Base-by-base conservation (phyloP, 2,888 invertebrate species). In the Mesoligia furuncula region DNA sequence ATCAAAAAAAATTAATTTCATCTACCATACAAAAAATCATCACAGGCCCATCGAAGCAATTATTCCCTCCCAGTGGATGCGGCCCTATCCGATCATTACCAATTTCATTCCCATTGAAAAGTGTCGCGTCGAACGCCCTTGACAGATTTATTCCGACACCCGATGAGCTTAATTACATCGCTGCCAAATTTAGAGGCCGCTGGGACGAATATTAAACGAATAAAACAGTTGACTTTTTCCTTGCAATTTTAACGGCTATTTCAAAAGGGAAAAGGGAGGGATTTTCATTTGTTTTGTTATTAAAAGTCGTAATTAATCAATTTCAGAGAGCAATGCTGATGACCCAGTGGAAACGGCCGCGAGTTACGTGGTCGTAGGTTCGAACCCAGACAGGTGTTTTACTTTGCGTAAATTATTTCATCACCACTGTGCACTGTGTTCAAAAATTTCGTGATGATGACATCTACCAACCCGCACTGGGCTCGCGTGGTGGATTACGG, bases 81-180 rank as follows among this genome's bases (percentile, higher is more conserved):
- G 27, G n/a, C 0, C 57, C 67, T 59, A 76, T 51, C 62, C 77
- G 42, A 81, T 85, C 75, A 85, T 87, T 84, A 87, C 65, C 77
- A 81, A 81, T 87, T 83, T 87, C 85, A 88, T 85, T 84, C 51
- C 75, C 72, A 85, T 68, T 79, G 81, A 77, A 83, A 85, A 83
- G 76, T 88, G 87, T 88, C 88, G 84, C 73, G 31, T 66, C 80
- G 72, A 78, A 79, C 75, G 76, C n/a, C 42, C 68, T 68, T 86
- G 88, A 88, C 84, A 75, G 81, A 89, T 89, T 88, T 89, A 88
- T 88, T 88, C 73, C 74, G 79, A 68, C 81, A 59, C 67, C 71
- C 81, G 73, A 81, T 84, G 75, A 86, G 79, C 80, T 87, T 86
- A 89, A 89, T 89, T 86, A 89, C 83, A 67, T 54, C 42, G 67